Percentiles rank a stretch among this genome's conserved stretches.
These are phyloP conservation scores for Eristalinus aeneus DNA, from an alignment of 2,888 invertebrate species.

Conservation along the genomic window DNA sequence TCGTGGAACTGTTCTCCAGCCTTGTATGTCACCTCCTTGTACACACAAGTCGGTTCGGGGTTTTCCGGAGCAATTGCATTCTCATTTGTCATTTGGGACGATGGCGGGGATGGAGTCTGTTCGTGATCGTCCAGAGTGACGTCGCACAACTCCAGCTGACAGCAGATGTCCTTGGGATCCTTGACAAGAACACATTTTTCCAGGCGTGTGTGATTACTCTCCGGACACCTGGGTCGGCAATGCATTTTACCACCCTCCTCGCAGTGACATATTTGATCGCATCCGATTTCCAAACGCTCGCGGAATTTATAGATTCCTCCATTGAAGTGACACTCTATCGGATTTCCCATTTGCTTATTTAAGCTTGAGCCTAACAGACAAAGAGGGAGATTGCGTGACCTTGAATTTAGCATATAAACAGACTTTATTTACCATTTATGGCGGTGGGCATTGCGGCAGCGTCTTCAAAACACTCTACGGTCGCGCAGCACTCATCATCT, in stretches of 20 bases:
- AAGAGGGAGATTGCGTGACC: background rate
- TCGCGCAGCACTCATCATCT: constrained; percentile 87
- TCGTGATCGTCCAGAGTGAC: constrained; percentile 91
- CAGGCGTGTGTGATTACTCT: constrained; percentile 82
- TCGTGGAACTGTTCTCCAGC: constrained; percentile 90
- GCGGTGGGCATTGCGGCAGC: constrained; percentile 71
- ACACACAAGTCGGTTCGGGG: constrained; percentile 73
- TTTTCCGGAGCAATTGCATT: constrained; percentile 72
- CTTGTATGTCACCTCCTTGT: constrained; percentile 77
- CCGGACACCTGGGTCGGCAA: constrained; percentile 87
- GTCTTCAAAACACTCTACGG: constrained; percentile 85
- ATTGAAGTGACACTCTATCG: constrained; percentile 80
- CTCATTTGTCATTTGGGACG: constrained; percentile 60
- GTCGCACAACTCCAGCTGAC: constrained; percentile 92
- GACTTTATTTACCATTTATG: constrained; percentile 47
- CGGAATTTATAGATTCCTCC: constrained; percentile 87
- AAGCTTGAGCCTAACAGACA: background rate
- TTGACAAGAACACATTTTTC: constrained; percentile 91
- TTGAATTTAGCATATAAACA: background rate
- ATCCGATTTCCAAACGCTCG: constrained; percentile 89
- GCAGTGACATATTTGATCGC: constrained; percentile 89
- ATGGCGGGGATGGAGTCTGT: constrained; percentile 78
- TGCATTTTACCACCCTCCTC: constrained; percentile 86
- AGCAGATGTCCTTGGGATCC: constrained; percentile 91
- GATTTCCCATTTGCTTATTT: background rate